phyloP scores from a whole-genome alignment of 2,888 invertebrate genomes.

The Carcina quercana region DNA sequence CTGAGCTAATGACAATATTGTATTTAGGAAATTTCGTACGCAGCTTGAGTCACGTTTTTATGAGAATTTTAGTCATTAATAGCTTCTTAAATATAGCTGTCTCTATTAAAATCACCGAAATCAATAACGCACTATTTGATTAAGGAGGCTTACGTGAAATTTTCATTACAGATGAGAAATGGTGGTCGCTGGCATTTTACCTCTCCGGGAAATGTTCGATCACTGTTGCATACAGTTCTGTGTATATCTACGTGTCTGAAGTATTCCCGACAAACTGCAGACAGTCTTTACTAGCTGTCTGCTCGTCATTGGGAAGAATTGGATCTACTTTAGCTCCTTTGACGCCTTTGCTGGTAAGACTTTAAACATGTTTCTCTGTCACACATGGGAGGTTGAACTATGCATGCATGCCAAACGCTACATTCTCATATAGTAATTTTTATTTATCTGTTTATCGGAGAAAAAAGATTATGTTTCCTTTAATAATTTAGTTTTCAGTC shows the following conservation, averaged over 20 bases:
- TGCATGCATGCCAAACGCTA: too few relatives aligned
- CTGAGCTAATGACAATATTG: too few relatives aligned
- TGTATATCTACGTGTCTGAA: constrained; percentile 80
- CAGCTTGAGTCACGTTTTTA: too few relatives aligned
- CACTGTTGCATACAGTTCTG: constrained; percentile 77
- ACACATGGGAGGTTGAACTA: too few relatives aligned
- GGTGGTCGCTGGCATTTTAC: constrained; percentile 67
- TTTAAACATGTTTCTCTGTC: background rate
- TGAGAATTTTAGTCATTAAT: too few relatives aligned
- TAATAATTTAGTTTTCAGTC: background rate
- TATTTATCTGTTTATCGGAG: too few relatives aligned
- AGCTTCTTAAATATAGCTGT: too few relatives aligned
- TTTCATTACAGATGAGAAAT: constrained; percentile 40
- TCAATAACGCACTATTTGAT: too few relatives aligned
- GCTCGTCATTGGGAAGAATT: constrained; percentile 78
- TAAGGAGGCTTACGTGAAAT: too few relatives aligned
- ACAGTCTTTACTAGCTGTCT: constrained; percentile 76
- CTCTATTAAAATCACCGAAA: too few relatives aligned
- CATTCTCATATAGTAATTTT: too few relatives aligned
- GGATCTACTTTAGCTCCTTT: constrained; percentile 80
- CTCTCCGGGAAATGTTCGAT: constrained; percentile 79
- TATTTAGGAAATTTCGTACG: too few relatives aligned
- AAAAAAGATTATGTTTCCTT: background rate
- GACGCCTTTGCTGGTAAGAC: constrained; percentile 77
- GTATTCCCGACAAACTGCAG: constrained; percentile 79